Percentiles rank a stretch among this genome's conserved stretches.
Evolutionary conservation across 2,888 invertebrate species (phyloP).

Genomic region (Podotricha telesiphe): DNA sequence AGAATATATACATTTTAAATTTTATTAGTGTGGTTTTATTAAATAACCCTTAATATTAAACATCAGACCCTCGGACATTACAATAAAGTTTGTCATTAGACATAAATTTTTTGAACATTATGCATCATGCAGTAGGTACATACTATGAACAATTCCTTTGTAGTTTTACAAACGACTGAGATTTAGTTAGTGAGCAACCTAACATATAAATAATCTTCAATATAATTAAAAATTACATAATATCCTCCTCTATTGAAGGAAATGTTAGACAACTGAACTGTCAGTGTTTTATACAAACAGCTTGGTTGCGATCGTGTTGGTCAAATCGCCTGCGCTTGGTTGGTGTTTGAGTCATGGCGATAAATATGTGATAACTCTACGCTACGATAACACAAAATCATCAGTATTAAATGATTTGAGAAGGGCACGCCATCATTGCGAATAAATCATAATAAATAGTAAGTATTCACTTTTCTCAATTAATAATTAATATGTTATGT

Average conservation of each 20-base stretch:
- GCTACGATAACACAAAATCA: conserved; percentile 13
- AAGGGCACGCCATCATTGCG: not conserved
- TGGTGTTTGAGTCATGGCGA: conserved; percentile 17
- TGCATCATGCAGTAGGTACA: not conserved
- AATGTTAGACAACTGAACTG: not conserved
- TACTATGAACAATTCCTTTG: conserved; percentile 8
- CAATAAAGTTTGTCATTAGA: conserved; percentile 4
- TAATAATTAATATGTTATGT: not conserved
- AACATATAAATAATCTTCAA: conserved; percentile 11
- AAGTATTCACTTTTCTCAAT: conserved; percentile 3
- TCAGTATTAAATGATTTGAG: conserved; percentile 9
- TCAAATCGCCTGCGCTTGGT: not conserved
- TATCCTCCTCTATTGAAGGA: conserved; percentile 7
- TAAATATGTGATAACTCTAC: conserved; percentile 16
- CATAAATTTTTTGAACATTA: not conserved
- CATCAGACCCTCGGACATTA: not conserved
- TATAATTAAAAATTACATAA: not conserved
- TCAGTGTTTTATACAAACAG: not conserved
- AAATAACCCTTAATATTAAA: not conserved
- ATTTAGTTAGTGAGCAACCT: not conserved
- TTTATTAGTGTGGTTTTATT: conserved; percentile 2
- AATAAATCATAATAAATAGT: conserved; percentile 1
- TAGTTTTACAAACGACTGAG: not conserved
- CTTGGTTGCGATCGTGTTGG: conserved; percentile 1
- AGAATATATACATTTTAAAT: conserved; percentile 6